A percentile compares a stretch with the other conserved stretches of the same genome.
These are phyloP conservation scores for Leptinotarsa texana DNA, from an alignment of 1,140 invertebrate genomes.

Conservation along the genomic window DNA sequence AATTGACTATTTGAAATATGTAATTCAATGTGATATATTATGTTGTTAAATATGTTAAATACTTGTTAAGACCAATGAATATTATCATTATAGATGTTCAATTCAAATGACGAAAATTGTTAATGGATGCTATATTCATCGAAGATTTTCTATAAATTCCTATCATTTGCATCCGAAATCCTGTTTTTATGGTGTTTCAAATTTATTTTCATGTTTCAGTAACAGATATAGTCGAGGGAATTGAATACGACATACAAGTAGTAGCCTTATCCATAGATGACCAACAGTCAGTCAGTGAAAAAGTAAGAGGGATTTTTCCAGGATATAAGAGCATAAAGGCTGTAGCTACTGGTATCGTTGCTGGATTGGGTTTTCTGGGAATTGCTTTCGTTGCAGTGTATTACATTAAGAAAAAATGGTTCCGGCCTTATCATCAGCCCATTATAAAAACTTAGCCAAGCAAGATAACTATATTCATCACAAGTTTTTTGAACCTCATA, in stretches of 20 bases:
- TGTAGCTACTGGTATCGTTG: conserved; percentile 62
- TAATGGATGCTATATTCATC: too few species aligned
- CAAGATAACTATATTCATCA: too few species aligned
- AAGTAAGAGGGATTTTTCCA: conserved; percentile 63
- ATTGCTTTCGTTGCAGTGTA: conserved; percentile 63
- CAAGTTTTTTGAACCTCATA: too few species aligned
- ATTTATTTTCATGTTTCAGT: conserved; percentile 56
- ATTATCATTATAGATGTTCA: too few species aligned
- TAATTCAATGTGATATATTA: too few species aligned
- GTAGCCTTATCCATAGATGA: conserved; percentile 62
- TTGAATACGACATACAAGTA: conserved; percentile 69
- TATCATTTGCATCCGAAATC: too few species aligned
- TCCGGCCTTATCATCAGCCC: background rate
- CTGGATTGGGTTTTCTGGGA: conserved; percentile 61
- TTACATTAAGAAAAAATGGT: conserved; percentile 61
- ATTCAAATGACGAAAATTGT: too few species aligned
- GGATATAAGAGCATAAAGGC: conserved; percentile 65
- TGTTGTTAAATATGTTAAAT: too few species aligned
- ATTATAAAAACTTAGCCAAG: background rate
- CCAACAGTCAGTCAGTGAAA: conserved; percentile 61
- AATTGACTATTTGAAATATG: too few species aligned
- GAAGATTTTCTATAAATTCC: too few species aligned
- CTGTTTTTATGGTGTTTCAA: too few species aligned
- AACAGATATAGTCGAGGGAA: conserved; percentile 66
- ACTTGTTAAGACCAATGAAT: too few species aligned